These are phyloP conservation scores for Drosophila lini DNA, from an alignment of 1,140 invertebrate genomes.

Conservation along the genomic window DNA sequence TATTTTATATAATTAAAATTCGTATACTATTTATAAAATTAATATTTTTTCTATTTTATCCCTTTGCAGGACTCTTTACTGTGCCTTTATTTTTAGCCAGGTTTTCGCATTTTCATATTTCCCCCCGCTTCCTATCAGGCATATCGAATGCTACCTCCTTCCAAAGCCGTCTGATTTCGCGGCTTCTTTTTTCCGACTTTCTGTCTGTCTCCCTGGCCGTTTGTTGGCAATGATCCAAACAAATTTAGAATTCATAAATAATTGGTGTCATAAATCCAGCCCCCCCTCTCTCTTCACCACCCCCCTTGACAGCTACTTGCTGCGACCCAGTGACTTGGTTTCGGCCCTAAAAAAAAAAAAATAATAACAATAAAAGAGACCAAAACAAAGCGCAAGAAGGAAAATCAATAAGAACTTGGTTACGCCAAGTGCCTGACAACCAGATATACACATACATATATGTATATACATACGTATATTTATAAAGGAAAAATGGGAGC, in stretches of 20 bases:
- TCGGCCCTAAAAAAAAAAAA: constrained; percentile 20
- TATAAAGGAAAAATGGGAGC: not conserved
- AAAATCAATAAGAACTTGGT: constrained; percentile 75
- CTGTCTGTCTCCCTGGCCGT: constrained; percentile 23
- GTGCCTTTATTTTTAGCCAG: constrained; percentile 39
- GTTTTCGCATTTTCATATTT: constrained; percentile 51
- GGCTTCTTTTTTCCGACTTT: constrained; percentile 19
- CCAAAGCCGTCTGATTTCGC: constrained; percentile 20
- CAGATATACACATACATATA: constrained; percentile 2
- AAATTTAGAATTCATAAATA: constrained; percentile 82
- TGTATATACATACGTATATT: not conserved
- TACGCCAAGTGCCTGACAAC: constrained; percentile 66
- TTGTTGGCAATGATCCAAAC: constrained; percentile 73
- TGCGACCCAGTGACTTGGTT: constrained; percentile 74
- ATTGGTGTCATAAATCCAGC: constrained; percentile 76
- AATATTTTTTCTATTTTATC: not conserved
- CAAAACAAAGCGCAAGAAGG: constrained; percentile 33
- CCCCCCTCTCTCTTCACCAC: not conserved
- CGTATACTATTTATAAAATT: no score
- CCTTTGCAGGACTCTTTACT: not conserved
- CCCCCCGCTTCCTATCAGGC: constrained; percentile 2
- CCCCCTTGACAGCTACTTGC: constrained; percentile 21
- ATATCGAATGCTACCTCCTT: constrained; percentile 38
- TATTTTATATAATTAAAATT: not conserved
- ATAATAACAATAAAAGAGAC: constrained; percentile 33